phyloP scores from a whole-genome alignment of 1,140 invertebrate genomes.

The Dufourea novaeangliae region DNA sequence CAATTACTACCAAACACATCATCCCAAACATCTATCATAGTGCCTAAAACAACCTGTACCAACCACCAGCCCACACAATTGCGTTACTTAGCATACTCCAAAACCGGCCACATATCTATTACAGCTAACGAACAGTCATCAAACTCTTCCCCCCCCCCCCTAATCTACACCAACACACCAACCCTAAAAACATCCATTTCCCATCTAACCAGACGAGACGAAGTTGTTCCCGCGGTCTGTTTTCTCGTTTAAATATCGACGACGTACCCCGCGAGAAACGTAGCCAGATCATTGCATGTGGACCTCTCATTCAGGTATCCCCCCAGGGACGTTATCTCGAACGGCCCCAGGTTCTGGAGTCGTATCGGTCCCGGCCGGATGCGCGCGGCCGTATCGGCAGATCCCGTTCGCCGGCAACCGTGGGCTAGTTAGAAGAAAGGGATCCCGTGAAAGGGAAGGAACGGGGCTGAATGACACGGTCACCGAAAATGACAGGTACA shows the following conservation, averaged over 20 bases:
- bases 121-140: too few relatives aligned
- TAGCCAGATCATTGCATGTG: not conserved
- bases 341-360: conserved; percentile 51
- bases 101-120: too few relatives aligned
- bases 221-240: not conserved
- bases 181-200: too few relatives aligned
- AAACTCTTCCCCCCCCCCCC: too few relatives aligned
- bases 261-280: not conserved
- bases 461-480: conserved; percentile 77
- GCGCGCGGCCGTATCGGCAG: conserved; percentile 53
- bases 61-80: too few relatives aligned
- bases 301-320: conserved; percentile 58
- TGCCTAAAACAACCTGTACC: too few relatives aligned
- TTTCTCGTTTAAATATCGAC: not conserved
- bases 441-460: conserved; percentile 54
- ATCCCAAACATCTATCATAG: too few relatives aligned
- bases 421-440: conserved; percentile 62
- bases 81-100: too few relatives aligned
- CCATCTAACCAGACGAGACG: too few relatives aligned
- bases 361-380: conserved; percentile 27
- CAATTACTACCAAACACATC: too few relatives aligned
- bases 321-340: conserved; percentile 51
- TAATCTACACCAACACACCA: too few relatives aligned
- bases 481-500: conserved; percentile 82
- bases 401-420: conserved; percentile 44